A percentile compares a stretch with the other conserved stretches of the same genome.
Conservation (phyloP, 2,797 vertebrate species). For the Oceanodroma leucorhoa region DNA sequence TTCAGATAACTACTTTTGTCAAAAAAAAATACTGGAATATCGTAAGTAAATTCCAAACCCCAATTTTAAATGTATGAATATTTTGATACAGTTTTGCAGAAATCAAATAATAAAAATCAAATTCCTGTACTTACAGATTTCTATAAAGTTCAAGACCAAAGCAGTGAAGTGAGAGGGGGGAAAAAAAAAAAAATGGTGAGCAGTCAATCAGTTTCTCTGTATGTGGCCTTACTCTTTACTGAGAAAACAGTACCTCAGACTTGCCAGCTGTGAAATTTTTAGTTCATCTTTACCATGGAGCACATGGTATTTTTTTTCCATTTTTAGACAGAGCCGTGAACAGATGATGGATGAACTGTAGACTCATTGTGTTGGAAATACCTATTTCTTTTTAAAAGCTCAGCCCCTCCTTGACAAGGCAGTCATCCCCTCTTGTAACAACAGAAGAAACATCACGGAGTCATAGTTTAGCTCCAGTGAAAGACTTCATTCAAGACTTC, state of each 20-base stretch:
- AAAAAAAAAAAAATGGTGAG: neutral
- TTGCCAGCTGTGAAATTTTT: constrained; percentile 26
- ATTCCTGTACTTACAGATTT: neutral
- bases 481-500: constrained; percentile 27
- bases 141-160: neutral
- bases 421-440: neutral
- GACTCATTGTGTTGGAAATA: constrained; percentile 41
- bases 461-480: constrained; percentile 29
- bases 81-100: neutral
- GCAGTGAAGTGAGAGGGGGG: neutral
- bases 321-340: neutral
- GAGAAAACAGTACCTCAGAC: constrained; percentile 2
- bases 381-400: constrained; percentile 66
- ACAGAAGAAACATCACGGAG: neutral
- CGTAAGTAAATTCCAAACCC: neutral
- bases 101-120: neutral
- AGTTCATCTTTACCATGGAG: constrained; percentile 7
- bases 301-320: neutral
- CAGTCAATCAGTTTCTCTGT: constrained; percentile 2
- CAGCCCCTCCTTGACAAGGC: constrained; percentile 28
- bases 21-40: neutral
- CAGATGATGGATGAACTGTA: constrained; percentile 41
- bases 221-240: neutral
- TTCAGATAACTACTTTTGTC: neutral
- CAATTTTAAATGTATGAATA: neutral